Conservation (phyloP, 2,113 vertebrate genomes). For the Scomber colias region DNA sequence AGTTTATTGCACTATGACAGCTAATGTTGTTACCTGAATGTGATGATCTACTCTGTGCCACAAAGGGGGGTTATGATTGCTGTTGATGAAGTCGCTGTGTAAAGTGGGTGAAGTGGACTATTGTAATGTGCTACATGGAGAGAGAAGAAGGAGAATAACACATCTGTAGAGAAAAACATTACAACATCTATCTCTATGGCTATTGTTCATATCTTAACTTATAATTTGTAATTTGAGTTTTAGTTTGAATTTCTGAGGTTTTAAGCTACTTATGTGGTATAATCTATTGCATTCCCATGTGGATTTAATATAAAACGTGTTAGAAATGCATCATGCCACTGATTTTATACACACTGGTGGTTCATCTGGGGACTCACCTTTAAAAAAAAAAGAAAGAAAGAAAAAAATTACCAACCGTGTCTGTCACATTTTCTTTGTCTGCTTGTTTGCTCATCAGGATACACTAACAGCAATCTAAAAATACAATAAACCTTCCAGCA, state of each 20-base stretch:
- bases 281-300: neutral
- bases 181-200: neutral
- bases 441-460: constrained; percentile 16
- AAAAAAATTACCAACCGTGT: neutral
- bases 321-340: too few relatives aligned
- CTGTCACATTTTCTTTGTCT: constrained; percentile 23
- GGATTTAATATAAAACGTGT: neutral
- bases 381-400: neutral
- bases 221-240: neutral
- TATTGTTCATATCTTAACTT: neutral
- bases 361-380: neutral
- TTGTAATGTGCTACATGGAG: neutral
- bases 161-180: neutral
- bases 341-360: neutral
- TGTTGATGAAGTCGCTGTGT: too few relatives aligned
- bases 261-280: too few relatives aligned
- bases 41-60: too few relatives aligned
- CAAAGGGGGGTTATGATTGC: too few relatives aligned
- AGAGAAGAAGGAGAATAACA: neutral
- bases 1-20: too few relatives aligned
- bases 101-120: too few relatives aligned
- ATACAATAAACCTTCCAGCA: constrained; percentile 16
- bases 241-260: neutral
- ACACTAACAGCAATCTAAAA: constrained; percentile 23
- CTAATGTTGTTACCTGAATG: too few relatives aligned